Evolutionary conservation across 1,140 invertebrate species (phyloP).

Genomic region (Procambarus clarkii): DNA sequence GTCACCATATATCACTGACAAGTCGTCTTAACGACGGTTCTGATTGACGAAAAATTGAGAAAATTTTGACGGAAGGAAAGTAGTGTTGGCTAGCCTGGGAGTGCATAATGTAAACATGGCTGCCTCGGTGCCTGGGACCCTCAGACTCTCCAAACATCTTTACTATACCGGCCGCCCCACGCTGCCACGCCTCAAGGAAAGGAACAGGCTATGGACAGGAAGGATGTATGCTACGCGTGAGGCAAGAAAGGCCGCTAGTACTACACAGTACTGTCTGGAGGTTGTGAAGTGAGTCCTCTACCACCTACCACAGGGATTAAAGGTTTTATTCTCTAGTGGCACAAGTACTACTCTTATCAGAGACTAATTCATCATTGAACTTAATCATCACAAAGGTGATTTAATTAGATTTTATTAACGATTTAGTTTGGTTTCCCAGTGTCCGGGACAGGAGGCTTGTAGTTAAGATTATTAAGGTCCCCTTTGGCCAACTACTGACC

Average conservation of each 20-base stretch:
- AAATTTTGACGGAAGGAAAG: slow-evolving; percentile 39
- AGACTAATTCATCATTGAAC: no score
- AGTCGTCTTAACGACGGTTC: neutral
- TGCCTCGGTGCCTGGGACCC: neutral
- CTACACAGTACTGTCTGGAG: slow-evolving; percentile 7
- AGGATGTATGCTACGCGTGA: slow-evolving; percentile 7
- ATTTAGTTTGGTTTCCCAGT: no score
- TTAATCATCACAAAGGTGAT: no score
- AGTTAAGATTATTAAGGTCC: no score
- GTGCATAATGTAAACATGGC: slow-evolving; percentile 37
- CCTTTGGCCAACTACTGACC: no score
- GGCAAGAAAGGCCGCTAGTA: neutral
- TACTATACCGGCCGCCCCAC: neutral
- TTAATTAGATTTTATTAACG: no score
- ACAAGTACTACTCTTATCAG: no score
- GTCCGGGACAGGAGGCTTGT: no score
- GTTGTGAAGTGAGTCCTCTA: slow-evolving; percentile 20
- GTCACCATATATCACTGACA: neutral
- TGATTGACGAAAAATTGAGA: slow-evolving; percentile 26
- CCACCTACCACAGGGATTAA: neutral
- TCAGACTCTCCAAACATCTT: neutral
- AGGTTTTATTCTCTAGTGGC: no score
- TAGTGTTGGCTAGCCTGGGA: slow-evolving; percentile 13
- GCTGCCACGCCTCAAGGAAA: neutral
- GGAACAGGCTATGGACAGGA: neutral